These are phyloP conservation scores for Phodopus roborovskii DNA, from an alignment of 2,113 vertebrate genomes.

Conservation along the genomic window DNA sequence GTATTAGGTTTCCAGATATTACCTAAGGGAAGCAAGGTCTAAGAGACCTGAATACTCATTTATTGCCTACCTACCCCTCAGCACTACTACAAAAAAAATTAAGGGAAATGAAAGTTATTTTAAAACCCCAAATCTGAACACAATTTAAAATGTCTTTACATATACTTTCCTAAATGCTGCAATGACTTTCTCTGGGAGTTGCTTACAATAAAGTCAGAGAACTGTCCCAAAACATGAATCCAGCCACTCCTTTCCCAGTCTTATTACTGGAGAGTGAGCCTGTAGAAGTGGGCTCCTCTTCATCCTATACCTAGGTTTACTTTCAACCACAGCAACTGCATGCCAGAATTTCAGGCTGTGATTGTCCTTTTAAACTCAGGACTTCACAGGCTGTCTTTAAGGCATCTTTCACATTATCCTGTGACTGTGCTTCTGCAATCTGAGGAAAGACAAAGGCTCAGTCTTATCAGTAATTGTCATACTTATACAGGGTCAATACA, in stretches of 20 bases:
- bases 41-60: not conserved
- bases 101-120: conserved; percentile 3
- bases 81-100: conserved; percentile 25
- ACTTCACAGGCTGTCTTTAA: not conserved
- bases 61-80: not conserved
- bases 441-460: not conserved
- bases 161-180: not conserved
- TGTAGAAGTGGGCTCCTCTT: not conserved
- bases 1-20: not conserved
- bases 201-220: not conserved
- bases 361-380: not conserved
- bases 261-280: not conserved
- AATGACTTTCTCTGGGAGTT: not conserved
- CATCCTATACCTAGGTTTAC: not conserved
- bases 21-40: not conserved
- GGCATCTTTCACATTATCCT: not conserved
- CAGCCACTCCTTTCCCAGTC: not conserved
- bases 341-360: not conserved
- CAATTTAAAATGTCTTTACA: not conserved
- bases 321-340: conserved; percentile 32
- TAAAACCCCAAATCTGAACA: not conserved
- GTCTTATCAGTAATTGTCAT: not conserved
- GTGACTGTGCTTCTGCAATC: not conserved
- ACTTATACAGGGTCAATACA: not conserved
- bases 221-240: conserved; percentile 24